Percentiles rank a stretch among this genome's conserved stretches.
phyloP scores from a whole-genome alignment of 2,113 vertebrate genomes.

The Oreotragus oreotragus region DNA sequence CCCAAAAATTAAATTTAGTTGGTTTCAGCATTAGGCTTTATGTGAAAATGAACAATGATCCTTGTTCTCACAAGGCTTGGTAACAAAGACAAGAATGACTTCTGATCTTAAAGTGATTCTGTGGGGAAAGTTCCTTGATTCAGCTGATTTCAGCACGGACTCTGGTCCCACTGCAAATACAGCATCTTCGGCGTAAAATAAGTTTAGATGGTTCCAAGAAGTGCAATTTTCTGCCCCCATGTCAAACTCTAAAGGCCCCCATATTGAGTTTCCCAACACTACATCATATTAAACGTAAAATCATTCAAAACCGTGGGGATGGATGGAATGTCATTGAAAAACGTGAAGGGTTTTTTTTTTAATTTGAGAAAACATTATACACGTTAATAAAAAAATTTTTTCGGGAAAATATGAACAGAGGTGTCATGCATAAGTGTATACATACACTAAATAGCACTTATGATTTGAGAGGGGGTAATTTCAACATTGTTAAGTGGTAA shows the following conservation, averaged over 20 bases:
- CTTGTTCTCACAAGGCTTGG: background rate
- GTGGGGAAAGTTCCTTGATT: background rate
- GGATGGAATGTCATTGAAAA: slow-evolving; percentile 44
- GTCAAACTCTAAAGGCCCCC: background rate
- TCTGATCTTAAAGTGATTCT: accelerated
- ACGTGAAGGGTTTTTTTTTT: background rate
- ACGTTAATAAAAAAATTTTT: slow-evolving; percentile 34
- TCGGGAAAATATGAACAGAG: slow-evolving; percentile 29
- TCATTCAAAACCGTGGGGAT: slow-evolving; percentile 44
- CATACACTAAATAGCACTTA: slow-evolving; percentile 11
- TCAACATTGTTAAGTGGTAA: slow-evolving; percentile 68
- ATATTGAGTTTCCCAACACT: background rate
- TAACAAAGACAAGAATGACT: background rate
- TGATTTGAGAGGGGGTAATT: slow-evolving; percentile 58
- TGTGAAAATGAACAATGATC: background rate
- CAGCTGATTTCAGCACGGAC: background rate
- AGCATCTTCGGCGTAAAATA: background rate
- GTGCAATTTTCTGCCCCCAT: background rate
- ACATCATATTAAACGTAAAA: slow-evolving; percentile 14
- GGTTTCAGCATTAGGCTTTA: background rate
- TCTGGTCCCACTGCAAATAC: background rate
- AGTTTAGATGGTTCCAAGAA: background rate
- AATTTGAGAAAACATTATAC: slow-evolving; percentile 36
- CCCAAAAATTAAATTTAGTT: background rate
- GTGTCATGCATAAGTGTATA: slow-evolving; percentile 11